phyloP scores from a whole-genome alignment of 35 echinoderm and acorn worm species.

The Apostichopus japonicus region DNA sequence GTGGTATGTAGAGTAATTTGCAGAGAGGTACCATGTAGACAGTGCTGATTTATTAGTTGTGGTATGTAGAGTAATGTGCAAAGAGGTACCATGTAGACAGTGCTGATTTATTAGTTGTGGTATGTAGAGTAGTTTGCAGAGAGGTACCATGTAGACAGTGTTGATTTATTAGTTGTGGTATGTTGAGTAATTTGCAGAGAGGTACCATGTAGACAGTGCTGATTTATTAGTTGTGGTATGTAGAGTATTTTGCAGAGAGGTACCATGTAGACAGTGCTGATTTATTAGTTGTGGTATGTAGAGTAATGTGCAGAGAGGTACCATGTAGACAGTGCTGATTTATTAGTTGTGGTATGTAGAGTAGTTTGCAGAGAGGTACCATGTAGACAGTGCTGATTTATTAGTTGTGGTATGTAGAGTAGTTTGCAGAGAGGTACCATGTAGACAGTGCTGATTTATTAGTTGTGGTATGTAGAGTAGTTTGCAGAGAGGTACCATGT shows the following conservation, averaged over 20 bases:
- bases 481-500: not conserved
- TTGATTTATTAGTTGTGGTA: not conserved
- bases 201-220: not conserved
- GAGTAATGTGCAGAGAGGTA: too few species aligned
- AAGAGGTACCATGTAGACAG: not conserved
- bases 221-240: constrained; percentile 1
- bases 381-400: not conserved
- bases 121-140: not conserved
- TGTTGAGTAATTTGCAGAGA: too few species aligned
- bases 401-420: too few species aligned
- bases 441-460: not conserved
- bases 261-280: not conserved
- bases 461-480: constrained; percentile 13
- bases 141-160: not conserved
- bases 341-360: not conserved
- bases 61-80: too few species aligned
- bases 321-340: not conserved
- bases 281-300: too few species aligned
- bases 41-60: not conserved
- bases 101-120: not conserved
- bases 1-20: not conserved
- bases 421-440: too few species aligned
- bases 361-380: not conserved
- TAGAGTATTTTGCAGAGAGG: not conserved
- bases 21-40: not conserved